Evolutionary conservation across 2,113 vertebrate species (phyloP).

Genomic region (Hyperopisus bebe): DNA sequence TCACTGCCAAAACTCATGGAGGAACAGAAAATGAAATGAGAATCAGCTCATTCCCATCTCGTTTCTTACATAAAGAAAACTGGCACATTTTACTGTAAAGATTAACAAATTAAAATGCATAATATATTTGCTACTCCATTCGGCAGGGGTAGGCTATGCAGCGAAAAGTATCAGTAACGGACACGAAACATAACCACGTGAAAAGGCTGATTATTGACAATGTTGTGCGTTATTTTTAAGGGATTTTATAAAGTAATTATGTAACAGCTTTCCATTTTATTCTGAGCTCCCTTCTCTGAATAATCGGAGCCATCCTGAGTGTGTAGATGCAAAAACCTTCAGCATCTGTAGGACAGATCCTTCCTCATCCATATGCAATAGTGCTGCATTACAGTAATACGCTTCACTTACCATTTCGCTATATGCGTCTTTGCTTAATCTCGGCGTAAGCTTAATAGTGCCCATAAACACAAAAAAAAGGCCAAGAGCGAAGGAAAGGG

Average conservation of each 20-base stretch:
- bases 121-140: not conserved
- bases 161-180: not conserved
- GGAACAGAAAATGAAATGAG: not conserved
- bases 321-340: not conserved
- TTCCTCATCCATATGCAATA: not conserved
- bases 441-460: slow-evolving; percentile 90
- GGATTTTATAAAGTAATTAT: not conserved
- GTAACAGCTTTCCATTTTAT: not conserved
- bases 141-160: not conserved
- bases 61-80: not conserved
- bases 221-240: not conserved
- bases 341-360: not conserved
- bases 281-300: not conserved
- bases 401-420: slow-evolving; percentile 86
- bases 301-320: not conserved
- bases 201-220: not conserved
- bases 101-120: not conserved
- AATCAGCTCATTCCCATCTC: not conserved
- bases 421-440: slow-evolving; percentile 93
- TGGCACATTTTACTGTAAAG: not conserved
- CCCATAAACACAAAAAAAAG: slow-evolving; percentile 98
- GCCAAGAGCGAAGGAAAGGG: slow-evolving; percentile 86
- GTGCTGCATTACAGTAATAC: not conserved
- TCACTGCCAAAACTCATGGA: not conserved
- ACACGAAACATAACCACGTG: not conserved